These are phyloP conservation scores for Turritopsis dohrnii DNA, from an alignment of 30 jellyfish, hydroid and myxozoan genomes.

Conservation along the genomic window DNA sequence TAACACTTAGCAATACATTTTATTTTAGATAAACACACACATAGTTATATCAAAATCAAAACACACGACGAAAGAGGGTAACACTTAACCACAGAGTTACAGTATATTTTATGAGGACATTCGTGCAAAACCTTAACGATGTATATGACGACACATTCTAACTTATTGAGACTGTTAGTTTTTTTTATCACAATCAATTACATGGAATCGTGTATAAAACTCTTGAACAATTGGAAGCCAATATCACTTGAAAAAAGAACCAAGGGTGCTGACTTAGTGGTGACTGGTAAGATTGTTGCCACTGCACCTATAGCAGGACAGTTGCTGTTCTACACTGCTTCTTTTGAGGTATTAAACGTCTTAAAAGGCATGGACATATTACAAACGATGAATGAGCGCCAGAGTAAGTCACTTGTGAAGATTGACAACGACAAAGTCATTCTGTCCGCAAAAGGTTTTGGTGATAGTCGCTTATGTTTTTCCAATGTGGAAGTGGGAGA, in stretches of 20 bases:
- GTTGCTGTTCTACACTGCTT: conserved; percentile 66
- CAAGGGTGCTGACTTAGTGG: conserved; percentile 78
- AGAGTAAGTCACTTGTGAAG: conserved; percentile 51
- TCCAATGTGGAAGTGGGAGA: conserved; percentile 94
- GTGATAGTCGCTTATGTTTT: conserved; percentile 84
- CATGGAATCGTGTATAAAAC: conserved; percentile 54
- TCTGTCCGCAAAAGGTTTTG: conserved; percentile 80
- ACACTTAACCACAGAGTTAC: background rate
- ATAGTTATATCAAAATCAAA: too few relatives aligned
- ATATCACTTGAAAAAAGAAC: conserved; percentile 69
- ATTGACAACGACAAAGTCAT: conserved; percentile 45
- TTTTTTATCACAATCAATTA: background rate
- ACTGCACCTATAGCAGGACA: conserved; percentile 47
- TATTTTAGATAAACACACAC: background rate
- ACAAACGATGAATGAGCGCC: conserved; percentile 45
- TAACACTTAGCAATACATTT: background rate
- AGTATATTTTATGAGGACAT: background rate
- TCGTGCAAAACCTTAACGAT: background rate
- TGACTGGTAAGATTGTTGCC: conserved; percentile 61
- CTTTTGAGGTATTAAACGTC: conserved; percentile 67
- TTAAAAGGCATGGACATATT: conserved; percentile 83
- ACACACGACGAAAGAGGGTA: background rate
- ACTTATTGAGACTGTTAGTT: background rate
- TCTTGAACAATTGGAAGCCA: conserved; percentile 85
- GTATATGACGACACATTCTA: background rate